These are phyloP conservation scores for Panzeria rudis DNA, from an alignment of 2,888 invertebrate species.

Conservation along the genomic window DNA sequence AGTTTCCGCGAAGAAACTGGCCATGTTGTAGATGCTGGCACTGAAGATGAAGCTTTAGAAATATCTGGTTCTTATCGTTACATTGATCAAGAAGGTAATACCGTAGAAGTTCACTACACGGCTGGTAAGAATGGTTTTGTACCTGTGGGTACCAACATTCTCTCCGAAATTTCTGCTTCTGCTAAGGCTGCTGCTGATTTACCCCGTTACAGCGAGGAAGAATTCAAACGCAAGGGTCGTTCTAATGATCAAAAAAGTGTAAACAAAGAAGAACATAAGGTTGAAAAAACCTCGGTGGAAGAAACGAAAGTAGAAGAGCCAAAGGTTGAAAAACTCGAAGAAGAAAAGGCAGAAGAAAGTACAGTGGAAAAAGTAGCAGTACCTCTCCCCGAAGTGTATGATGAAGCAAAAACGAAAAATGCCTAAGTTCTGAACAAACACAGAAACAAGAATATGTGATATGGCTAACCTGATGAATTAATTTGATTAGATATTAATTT, in stretches of 20 bases:
- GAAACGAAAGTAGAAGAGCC: not conserved
- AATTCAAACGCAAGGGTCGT: constrained; percentile 57
- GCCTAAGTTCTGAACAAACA: constrained; percentile 3
- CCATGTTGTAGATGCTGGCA: constrained; percentile 76
- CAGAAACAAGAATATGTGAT: constrained; percentile 34
- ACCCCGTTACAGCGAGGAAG: constrained; percentile 73
- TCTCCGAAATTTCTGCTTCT: constrained; percentile 77
- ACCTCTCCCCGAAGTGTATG: not conserved
- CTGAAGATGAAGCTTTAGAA: constrained; percentile 80
- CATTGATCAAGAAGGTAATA: constrained; percentile 79
- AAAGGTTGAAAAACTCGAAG: constrained; percentile 11
- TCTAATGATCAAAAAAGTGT: constrained; percentile 31
- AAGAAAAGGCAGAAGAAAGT: not conserved
- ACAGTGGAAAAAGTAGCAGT: not conserved
- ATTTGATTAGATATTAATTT: constrained; percentile 31
- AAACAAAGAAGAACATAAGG: constrained; percentile 18
- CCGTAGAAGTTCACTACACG: constrained; percentile 80
- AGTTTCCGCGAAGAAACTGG: constrained; percentile 78
- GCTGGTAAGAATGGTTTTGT: constrained; percentile 83
- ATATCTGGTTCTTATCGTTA: constrained; percentile 81
- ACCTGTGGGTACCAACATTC: constrained; percentile 80
- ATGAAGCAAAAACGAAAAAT: constrained; percentile 6
- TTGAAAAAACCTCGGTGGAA: not conserved
- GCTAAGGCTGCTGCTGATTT: constrained; percentile 80
- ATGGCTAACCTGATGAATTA: constrained; percentile 32